These are phyloP conservation scores for Lepilemur ruficaudatus DNA, from an alignment of 2,797 vertebrate genomes.

Conservation along the genomic window DNA sequence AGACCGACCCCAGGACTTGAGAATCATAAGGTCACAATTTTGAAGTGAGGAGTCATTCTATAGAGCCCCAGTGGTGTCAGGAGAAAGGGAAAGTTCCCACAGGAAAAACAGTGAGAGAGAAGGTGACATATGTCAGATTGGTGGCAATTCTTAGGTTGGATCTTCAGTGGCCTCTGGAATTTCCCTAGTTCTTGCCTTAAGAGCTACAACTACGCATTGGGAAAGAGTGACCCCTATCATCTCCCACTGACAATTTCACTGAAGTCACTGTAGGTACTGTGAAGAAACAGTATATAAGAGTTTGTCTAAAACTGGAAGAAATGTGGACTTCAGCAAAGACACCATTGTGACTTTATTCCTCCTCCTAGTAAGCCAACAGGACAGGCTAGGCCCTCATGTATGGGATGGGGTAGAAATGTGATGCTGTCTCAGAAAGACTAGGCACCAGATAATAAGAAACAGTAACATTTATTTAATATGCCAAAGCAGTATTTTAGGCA, in stretches of 20 bases:
- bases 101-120: not conserved
- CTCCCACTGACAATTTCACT: not conserved
- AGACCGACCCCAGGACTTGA: not conserved
- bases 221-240: not conserved
- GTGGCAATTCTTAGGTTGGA: not conserved
- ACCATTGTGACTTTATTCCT: not conserved
- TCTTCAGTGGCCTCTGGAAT: not conserved
- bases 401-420: not conserved
- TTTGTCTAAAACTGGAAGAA: not conserved
- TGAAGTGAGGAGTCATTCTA: not conserved
- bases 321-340: not conserved
- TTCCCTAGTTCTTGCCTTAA: not conserved
- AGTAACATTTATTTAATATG: not conserved
- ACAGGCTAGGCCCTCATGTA: not conserved
- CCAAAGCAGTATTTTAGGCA: not conserved
- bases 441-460: not conserved
- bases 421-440: not conserved
- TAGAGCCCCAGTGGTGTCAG: not conserved
- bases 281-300: not conserved
- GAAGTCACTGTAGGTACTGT: not conserved
- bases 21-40: not conserved
- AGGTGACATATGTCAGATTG: accelerated
- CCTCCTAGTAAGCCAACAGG: not conserved
- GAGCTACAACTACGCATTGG: not conserved
- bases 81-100: not conserved